Evolutionary conservation across 1,140 invertebrate genomes (phyloP).

Genomic region (Drosophila pallidifrons): DNA sequence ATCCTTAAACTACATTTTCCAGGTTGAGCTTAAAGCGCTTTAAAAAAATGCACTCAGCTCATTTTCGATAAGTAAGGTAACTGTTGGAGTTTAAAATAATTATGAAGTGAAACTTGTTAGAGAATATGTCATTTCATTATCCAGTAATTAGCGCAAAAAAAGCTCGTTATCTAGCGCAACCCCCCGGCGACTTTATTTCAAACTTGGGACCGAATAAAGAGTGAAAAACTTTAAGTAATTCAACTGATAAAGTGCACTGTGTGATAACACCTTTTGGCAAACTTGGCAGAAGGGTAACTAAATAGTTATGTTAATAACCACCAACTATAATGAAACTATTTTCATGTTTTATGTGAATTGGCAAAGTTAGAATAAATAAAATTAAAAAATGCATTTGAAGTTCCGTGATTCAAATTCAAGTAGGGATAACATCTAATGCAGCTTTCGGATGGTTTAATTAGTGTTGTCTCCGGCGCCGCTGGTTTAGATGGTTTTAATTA

Average conservation of each 20-base stretch:
- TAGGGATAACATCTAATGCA: constrained; percentile 12
- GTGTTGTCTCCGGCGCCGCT: constrained; percentile 17
- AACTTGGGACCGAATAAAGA: constrained; percentile 9
- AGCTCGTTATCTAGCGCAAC: constrained; percentile 30
- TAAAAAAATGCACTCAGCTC: not conserved
- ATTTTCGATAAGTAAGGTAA: not conserved
- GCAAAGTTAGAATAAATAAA: constrained; percentile 2
- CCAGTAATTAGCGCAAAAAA: constrained; percentile 29
- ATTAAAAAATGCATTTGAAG: not conserved
- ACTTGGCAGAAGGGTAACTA: constrained; percentile 8
- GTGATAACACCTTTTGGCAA: constrained; percentile 3
- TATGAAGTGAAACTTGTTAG: constrained; percentile 3
- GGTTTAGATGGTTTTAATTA: constrained; percentile 65
- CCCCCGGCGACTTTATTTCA: constrained; percentile 4
- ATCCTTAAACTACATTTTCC: not conserved
- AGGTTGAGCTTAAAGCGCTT: not conserved
- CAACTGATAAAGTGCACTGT: constrained; percentile 17
- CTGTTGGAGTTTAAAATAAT: constrained; percentile 17
- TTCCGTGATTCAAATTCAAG: not conserved
- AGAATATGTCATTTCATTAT: constrained; percentile 32
- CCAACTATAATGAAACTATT: constrained; percentile 73
- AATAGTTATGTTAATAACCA: constrained; percentile 69
- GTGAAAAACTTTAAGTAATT: constrained; percentile 24
- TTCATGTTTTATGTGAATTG: constrained; percentile 36
- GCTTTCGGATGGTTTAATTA: constrained; percentile 19